Evolutionary conservation across 2,113 vertebrate genomes (phyloP), one percentile per base, ranked within the genome.

Genomic region (Thunnus maccoyii): DNA sequence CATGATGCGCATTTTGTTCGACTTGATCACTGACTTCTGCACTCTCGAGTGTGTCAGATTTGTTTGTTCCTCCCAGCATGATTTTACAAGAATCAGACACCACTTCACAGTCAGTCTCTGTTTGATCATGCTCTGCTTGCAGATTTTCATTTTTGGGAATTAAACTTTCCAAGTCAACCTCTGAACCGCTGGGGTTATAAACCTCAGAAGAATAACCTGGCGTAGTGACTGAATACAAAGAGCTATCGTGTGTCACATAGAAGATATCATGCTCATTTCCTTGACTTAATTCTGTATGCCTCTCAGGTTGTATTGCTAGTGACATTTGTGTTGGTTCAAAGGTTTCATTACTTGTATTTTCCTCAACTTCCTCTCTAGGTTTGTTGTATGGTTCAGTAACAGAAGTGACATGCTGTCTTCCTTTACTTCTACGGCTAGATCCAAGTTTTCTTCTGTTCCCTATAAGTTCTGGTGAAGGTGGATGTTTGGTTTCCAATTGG

Each of bases 401-500:
- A 0, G 50, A 44, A 2, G 73, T 54, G 2, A 60, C 63, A 52
- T 50, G 32, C 41, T 44, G 36, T 47, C 11, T 67, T 57, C 32
- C 58, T 88, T 79, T 87, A 61, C 12, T 74, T 61, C n/a, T 77
- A 47, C 84, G 70, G 63, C 74, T 86, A 46, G 86, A 89, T 5
- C 88, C 88, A 3, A 92, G 54, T 61, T 92, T 93, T 73, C 71
- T 86, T 83, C 72, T 82, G 55, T 54, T 81, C 2, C 13, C 25
- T 27, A 22, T 30, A 2, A 73, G 18, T 14, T 82, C 78, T 47
- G 63, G 62, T 51, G 63, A 64, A 12, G 44, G 58, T 22, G 57
- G 36, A 17, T 17, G 11, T 14, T 68, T 50, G 1, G 5, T 61
- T 75, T 84, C 74, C 64, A 57, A 48, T 52, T 50, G 32, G 41